Conservation (phyloP, 2,797 vertebrate species). For the Argentina silus region DNA sequence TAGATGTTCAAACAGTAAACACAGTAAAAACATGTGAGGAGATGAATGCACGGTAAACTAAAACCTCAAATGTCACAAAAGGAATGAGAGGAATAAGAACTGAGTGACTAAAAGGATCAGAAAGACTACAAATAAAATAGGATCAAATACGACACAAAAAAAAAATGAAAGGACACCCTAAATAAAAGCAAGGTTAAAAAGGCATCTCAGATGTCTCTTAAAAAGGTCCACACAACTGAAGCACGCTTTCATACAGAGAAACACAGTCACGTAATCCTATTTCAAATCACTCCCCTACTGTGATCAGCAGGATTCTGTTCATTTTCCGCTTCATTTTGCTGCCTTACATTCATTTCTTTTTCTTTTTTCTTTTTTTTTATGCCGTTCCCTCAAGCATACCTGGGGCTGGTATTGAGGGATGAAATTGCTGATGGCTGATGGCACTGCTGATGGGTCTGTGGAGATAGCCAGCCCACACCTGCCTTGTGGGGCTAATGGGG, state of each 20-base stretch:
- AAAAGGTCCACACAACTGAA: not conserved
- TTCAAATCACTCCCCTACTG: constrained; percentile 12
- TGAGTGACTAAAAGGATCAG: no score
- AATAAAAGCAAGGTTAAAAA: no score
- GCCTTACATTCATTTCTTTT: constrained; percentile 23
- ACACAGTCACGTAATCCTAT: constrained; percentile 44
- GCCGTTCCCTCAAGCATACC: not conserved
- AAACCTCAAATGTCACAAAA: no score
- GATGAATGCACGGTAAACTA: no score
- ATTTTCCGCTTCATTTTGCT: constrained; percentile 26
- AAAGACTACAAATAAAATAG: no score
- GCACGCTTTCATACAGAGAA: not conserved
- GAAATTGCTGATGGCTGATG: constrained; percentile 31
- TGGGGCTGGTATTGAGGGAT: constrained; percentile 21
- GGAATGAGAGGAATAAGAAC: no score
- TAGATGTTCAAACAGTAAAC: no score
- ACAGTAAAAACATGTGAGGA: no score
- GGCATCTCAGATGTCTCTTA: no score
- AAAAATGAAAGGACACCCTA: no score
- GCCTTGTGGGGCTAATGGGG: constrained; percentile 18
- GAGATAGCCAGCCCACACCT: constrained; percentile 19
- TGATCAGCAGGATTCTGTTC: not conserved
- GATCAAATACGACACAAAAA: no score
- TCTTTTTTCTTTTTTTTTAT: not conserved
- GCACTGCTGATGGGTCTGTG: not conserved